Percentiles rank a stretch among this genome's conserved stretches.
Evolutionary conservation across 2,888 invertebrate species (phyloP).

Genomic region (Therioaphis trifolii): DNA sequence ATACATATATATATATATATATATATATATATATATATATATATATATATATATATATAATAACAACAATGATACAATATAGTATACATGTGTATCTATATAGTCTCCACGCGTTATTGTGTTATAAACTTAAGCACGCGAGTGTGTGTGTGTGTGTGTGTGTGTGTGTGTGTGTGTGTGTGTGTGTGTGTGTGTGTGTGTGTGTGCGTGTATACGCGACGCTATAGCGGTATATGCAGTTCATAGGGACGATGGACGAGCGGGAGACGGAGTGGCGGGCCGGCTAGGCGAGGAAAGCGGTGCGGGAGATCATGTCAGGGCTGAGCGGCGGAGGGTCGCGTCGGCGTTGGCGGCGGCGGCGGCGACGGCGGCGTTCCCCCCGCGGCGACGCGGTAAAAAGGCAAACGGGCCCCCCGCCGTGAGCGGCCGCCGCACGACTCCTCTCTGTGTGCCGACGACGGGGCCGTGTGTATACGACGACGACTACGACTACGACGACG

Average conservation of each 20-base stretch:
- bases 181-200: no score
- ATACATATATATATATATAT: neutral
- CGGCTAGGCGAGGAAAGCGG: neutral
- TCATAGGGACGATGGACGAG: neutral
- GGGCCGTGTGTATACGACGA: neutral
- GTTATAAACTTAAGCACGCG: no score
- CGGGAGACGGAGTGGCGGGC: neutral
- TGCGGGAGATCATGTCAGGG: neutral
- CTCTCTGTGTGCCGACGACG: conserved; percentile 42
- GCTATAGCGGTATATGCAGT: no score
- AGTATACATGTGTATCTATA: no score
- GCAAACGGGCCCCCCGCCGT: conserved; percentile 59
- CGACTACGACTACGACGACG: no score
- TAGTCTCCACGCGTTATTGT: no score
- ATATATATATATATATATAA: neutral
- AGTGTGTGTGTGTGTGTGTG: no score
- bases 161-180: no score
- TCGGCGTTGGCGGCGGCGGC: conserved; percentile 2
- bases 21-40: neutral
- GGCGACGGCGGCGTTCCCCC: conserved; percentile 31
- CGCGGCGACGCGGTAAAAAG: conserved; percentile 62
- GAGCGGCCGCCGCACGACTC: conserved; percentile 59
- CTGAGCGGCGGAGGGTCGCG: conserved; percentile 5
- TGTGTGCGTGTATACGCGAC: no score
- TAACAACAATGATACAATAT: no score